Evolutionary conservation across 2,888 invertebrate genomes (phyloP), one percentile per base, ranked within the genome.

Genomic region (Axea sp.): DNA sequence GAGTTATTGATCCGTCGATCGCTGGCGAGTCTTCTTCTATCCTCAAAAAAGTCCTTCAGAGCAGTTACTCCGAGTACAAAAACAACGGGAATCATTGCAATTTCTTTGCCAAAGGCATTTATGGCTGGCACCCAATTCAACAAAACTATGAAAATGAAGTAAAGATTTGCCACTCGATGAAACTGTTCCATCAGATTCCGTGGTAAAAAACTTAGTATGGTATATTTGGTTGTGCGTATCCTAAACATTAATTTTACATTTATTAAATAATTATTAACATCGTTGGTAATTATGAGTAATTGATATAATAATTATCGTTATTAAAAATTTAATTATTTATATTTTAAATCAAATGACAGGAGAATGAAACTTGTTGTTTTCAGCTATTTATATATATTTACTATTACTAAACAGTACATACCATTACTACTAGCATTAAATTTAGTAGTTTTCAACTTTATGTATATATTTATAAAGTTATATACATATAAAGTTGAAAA

Each of bases 181-280:
- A 99, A 98, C 89, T 99, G 98, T 89, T 98, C 98, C 88, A 98
- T 92, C 73, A 99, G 90, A 89, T 98, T 98, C 88, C 97, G 95
- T 64, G 98, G 98, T 84, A 99, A 89, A 89, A 99, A 99, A 80
- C 96, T 97, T 78, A 97, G 89, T 68, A 96, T 85, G 14, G 97
- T 97, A 88, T 99, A 99, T 89, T 98, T 98, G 53, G 97, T 97
- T 88, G 97, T 97, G 87, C 96, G 92, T 84, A 97, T 94, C 89
- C 94, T 92, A 68, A 79, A 72, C 31, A 14, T 3, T 4, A 19
- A 4, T 19, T 19, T 19, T 19, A 19, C 19, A 19, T 28, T n/a
- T 1, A 8, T 7, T 6, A 24, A 3, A 5, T 7, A 11, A n/a
- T 26, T 28, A 7, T 24, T 5, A 28, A 15, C 3, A 14, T 47